A percentile compares a stretch with the other conserved stretches of the same genome.
phyloP scores from a whole-genome alignment of 2,888 invertebrate species.

The Leptinotarsa rubiginosa region DNA sequence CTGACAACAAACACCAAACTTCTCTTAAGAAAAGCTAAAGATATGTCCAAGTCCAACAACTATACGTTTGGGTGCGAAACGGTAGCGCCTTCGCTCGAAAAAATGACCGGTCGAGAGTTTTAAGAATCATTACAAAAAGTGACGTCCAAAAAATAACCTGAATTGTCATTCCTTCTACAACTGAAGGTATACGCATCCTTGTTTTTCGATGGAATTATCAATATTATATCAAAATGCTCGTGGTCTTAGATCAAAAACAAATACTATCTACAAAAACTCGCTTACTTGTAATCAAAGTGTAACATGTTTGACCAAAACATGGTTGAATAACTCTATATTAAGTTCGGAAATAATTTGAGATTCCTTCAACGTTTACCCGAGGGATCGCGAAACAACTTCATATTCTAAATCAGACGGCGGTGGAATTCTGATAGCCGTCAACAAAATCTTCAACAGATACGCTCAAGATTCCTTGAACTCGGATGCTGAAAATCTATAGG shows the following conservation, averaged over 20 bases:
- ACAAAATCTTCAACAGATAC: not conserved
- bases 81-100: constrained; percentile 11
- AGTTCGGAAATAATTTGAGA: no score
- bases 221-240: constrained; percentile 16
- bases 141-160: constrained; percentile 22
- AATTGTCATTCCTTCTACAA: constrained; percentile 21
- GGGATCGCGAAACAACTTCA: no score
- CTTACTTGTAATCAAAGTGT: no score
- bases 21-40: constrained; percentile 12
- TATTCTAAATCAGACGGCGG: no score
- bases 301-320: no score
- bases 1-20: constrained; percentile 15
- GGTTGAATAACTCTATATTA: no score
- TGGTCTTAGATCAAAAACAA: constrained; percentile 23
- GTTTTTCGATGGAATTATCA: constrained; percentile 19
- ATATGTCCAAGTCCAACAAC: constrained; percentile 11
- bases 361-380: no score
- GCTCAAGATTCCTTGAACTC: not conserved
- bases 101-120: constrained; percentile 24
- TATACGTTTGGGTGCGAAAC: constrained; percentile 21
- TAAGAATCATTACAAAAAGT: constrained; percentile 10
- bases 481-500: no score
- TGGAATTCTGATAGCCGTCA: no score
- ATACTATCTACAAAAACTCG: not conserved
- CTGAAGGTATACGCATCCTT: constrained; percentile 17